Base-by-base conservation (phyloP, 2,888 invertebrate species). In the Drosophila prostipennis region DNA sequence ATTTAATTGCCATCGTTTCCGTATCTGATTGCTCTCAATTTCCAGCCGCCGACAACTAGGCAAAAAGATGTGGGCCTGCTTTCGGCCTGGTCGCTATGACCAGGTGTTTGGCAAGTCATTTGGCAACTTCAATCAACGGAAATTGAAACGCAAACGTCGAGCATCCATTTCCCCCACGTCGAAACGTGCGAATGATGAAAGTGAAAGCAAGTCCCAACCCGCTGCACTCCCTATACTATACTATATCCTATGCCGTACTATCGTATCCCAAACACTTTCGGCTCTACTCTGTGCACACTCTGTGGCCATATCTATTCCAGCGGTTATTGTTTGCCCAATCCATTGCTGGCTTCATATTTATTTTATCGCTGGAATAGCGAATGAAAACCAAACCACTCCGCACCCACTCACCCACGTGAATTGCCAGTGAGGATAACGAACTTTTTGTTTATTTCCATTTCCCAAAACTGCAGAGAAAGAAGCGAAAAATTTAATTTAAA, bases 111-210 rank as follows among this genome's bases (percentile, higher is more conserved):
- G 61, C 59, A 63, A 74, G 74, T 65, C 64, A 59, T 68, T 71
- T 59, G 74, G 54, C 71, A 76, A 70, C 88, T 79, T 75, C 86
- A 85, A 87, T 85, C 82, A 87, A 72, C 86, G 77, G 83, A 85
- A 83, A 83, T 85, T 85, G 88, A 81, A 84, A 81, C 76, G 73
- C 75, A 69, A 71, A 70, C 78, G 58, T 55, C 57, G 51, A 56
- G 39, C 51, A 63, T 72, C 69, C 56, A 55, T 52, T 59, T 14
- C 43, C 23, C 10, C 1, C 39, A 2, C 46, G 55, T 2, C 39
- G 55, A 82, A 77, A 67, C 87, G 86, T 72, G 76, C 61, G 61
- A 59, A 55, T 39, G 72, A 68, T 70, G 67, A 82, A 78, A 77
- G 73, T 40, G 40, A 14, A 34, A 34, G 48, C 32, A 1, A 32